A percentile compares a stretch with the other conserved stretches of the same genome.
phyloP scores from a whole-genome alignment of 1,140 invertebrate species.

The Drosophila takahashii region DNA sequence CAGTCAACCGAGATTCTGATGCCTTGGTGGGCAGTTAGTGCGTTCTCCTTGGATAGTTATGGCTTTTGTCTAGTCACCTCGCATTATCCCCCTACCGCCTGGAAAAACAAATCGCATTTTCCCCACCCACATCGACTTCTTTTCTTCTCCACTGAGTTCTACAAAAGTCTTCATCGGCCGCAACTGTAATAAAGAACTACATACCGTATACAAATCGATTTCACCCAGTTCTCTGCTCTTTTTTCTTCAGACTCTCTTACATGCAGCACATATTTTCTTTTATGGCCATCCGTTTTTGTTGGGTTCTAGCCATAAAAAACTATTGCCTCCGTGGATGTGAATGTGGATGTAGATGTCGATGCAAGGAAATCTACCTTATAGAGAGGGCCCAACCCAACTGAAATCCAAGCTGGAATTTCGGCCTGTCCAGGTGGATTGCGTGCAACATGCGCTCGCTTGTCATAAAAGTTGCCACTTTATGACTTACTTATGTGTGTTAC shows the following conservation, averaged over 20 bases:
- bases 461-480: conserved; percentile 79
- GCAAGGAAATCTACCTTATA: conserved; percentile 32
- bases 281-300: conserved; percentile 50
- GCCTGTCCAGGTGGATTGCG: conserved; percentile 54
- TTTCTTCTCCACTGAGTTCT: conserved; percentile 26
- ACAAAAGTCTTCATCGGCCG: conserved; percentile 39
- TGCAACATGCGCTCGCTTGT: conserved; percentile 74
- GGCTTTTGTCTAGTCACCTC: conserved; percentile 38
- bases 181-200: conserved; percentile 56
- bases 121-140: conserved; percentile 22
- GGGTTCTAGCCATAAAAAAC: conserved; percentile 63
- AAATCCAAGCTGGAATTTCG: conserved; percentile 29
- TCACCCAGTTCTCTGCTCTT: conserved; percentile 59
- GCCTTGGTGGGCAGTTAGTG: conserved; percentile 19
- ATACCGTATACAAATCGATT: conserved; percentile 74
- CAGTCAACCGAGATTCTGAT: conserved; percentile 25
- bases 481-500: conserved; percentile 61
- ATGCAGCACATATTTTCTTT: conserved; percentile 72
- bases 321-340: conserved; percentile 41
- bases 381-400: conserved; percentile 26
- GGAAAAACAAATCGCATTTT: conserved; percentile 32
- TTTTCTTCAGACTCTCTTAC: conserved; percentile 44
- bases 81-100: conserved; percentile 5
- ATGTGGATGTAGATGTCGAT: conserved; percentile 17
- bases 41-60: conserved; percentile 3